phyloP scores from a whole-genome alignment of 2,888 invertebrate genomes.

The Silvanus unidentatus region DNA sequence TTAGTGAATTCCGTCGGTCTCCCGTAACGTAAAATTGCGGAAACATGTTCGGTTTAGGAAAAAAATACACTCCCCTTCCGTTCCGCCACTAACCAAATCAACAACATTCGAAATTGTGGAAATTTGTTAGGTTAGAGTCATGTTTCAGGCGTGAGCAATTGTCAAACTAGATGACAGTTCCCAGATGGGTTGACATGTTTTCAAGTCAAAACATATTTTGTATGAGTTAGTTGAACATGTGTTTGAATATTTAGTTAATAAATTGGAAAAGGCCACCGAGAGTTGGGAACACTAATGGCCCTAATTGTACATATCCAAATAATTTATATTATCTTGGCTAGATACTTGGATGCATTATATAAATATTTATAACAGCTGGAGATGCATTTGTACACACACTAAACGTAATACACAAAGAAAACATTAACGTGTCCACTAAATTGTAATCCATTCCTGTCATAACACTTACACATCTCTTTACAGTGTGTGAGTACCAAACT shows the following conservation, averaged over 20 bases:
- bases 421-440: conserved; percentile 2
- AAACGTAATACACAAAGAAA: background rate
- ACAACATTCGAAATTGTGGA: no score
- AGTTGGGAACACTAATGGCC: background rate
- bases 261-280: background rate
- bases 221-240: background rate
- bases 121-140: no score
- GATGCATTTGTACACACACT: background rate
- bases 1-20: conserved; percentile 2
- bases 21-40: no score
- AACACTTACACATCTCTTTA: no score
- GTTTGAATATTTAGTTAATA: background rate
- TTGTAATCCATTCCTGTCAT: background rate
- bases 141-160: no score
- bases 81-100: no score
- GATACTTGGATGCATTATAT: conserved; percentile 3
- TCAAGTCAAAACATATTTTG: no score
- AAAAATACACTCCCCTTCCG: no score
- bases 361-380: conserved; percentile 6
- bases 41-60: no score
- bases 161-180: no score
- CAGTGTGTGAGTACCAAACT: no score
- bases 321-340: conserved; percentile 1
- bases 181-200: no score
- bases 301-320: conserved; percentile 1